Conservation (phyloP, 2,888 invertebrate genomes). For the Nomada fucata region DNA sequence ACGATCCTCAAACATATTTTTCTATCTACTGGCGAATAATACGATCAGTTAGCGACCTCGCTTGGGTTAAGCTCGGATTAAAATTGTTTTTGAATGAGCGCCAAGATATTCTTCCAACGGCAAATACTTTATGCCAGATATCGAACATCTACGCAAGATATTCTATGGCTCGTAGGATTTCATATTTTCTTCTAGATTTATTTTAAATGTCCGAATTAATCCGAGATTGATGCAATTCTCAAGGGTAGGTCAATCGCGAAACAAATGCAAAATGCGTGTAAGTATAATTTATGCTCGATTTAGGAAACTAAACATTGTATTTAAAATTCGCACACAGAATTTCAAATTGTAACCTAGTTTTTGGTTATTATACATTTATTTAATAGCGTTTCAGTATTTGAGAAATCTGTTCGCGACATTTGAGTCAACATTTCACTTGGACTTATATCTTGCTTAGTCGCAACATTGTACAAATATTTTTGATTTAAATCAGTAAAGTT, state of each 20-base stretch:
- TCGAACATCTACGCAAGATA: slow-evolving; percentile 30
- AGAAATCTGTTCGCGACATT: not conserved
- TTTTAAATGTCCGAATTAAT: slow-evolving; percentile 2
- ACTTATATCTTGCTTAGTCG: not conserved
- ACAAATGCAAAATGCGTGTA: no score
- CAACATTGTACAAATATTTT: no score
- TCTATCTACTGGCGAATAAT: slow-evolving; percentile 29
- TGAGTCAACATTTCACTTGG: not conserved
- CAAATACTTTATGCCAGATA: slow-evolving; percentile 33
- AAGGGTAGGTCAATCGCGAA: no score
- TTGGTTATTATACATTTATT: not conserved
- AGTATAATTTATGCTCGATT: no score
- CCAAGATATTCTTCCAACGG: slow-evolving; percentile 25
- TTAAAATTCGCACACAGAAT: no score
- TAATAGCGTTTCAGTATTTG: not conserved
- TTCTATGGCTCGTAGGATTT: not conserved
- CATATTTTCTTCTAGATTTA: slow-evolving; percentile 12
- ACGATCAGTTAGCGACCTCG: slow-evolving; percentile 43
- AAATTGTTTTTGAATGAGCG: slow-evolving; percentile 50
- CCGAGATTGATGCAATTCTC: not conserved
- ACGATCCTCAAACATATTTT: slow-evolving; percentile 36
- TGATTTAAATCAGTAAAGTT: no score
- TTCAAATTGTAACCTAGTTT: no score
- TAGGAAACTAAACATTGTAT: no score
- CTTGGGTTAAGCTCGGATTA: slow-evolving; percentile 41